Evolutionary conservation across 1,140 invertebrate genomes (phyloP).

Genomic region (Aphelenchoides besseyi): DNA sequence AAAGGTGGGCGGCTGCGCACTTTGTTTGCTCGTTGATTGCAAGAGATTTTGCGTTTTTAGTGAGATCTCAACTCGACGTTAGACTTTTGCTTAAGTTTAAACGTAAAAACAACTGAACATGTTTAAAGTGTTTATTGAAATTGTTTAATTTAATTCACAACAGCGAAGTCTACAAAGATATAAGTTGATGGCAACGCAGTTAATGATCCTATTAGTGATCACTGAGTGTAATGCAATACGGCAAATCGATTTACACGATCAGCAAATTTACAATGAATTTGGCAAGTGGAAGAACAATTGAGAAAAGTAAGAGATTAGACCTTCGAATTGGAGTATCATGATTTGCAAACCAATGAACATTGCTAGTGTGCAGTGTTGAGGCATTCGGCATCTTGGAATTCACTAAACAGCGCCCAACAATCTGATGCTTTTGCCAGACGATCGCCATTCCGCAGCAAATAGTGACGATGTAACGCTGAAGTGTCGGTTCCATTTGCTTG

Average conservation of each 20-base stretch:
- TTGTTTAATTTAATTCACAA: too few species aligned
- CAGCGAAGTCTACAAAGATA: too few species aligned
- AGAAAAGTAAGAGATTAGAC: background rate
- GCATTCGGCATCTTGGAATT: constrained; percentile 38
- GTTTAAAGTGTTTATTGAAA: too few species aligned
- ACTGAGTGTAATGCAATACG: too few species aligned
- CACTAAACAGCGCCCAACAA: constrained; percentile 39
- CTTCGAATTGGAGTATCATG: constrained; percentile 12
- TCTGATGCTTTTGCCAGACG: constrained; percentile 42
- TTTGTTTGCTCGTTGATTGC: background rate
- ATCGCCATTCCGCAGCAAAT: constrained; percentile 36
- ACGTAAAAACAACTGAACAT: background rate
- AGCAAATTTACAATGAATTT: too few species aligned
- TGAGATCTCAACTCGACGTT: background rate
- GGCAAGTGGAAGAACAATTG: constrained; percentile 9
- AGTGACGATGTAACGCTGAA: constrained; percentile 19
- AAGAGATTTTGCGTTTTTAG: background rate
- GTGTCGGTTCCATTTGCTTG: constrained; percentile 23
- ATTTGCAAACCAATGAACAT: background rate
- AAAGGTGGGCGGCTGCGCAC: too few species aligned
- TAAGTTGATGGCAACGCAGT: too few species aligned
- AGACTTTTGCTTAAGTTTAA: background rate
- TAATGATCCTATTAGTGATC: too few species aligned
- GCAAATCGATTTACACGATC: too few species aligned
- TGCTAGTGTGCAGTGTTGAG: background rate